Base-by-base conservation (phyloP, 2,113 vertebrate genomes). In the Platysternon megacephalum region DNA sequence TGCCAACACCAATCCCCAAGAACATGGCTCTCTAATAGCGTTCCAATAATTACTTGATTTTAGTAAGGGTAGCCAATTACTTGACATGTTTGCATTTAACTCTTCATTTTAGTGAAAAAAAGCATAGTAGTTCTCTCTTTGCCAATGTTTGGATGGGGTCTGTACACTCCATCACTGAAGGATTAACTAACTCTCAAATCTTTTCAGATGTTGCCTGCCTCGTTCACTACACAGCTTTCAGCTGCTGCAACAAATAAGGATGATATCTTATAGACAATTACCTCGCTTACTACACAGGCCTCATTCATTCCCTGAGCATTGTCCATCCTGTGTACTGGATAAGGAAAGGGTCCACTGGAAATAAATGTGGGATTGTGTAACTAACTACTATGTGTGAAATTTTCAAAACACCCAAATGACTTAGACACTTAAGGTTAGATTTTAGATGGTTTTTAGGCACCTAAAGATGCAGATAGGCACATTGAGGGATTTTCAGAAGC, bases 81-180 rank as follows among this genome's bases (percentile, higher is more conserved):
- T 65, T 51, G 82, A 84, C 1, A 1, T 3, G 39, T 3, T 10
- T 4, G 3, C 2, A 84, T 1, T 2, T 14, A 86, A 14, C 1
- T 52, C 11, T 85, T 81, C 1, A 0, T 29, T 53, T 86, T 53
- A 74, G 1, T 35, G 3, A 2, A 13, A 11, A 78, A 78, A 72
- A 8, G 24, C 28, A 49, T 79, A 83, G 79, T 29, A 1, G 2
- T 1, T 80, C 76, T 53, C 29, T 24, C 1, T n/a, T 1, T 16
- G 24, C 39, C 4, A 95, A 81, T 10, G 0, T 6, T 12, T 42
- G 13, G 52, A 11, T 4, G 56, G 0, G 3, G 46, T 19, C 29
- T 32, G 58, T 65, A 91, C 2, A 68, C 8, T 82, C 6, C 11
- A 61, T 35, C 55, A 83, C 2, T 79, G 2, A 82, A 79, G 74